phyloP scores from a whole-genome alignment of 2,888 invertebrate genomes.

The Dryadula phaetusa region DNA sequence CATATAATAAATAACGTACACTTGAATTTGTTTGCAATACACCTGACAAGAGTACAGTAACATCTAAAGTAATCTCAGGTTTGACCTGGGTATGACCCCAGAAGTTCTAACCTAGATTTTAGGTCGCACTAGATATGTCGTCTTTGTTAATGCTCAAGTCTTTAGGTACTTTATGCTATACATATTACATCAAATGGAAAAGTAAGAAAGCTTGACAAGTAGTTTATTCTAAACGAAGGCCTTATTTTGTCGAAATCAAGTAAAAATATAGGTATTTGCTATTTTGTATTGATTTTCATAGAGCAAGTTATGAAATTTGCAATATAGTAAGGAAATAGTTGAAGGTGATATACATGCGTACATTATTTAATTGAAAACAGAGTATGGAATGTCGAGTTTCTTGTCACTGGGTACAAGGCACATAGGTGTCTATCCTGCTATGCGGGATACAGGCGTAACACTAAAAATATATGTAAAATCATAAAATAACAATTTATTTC shows the following conservation, averaged over 20 bases:
- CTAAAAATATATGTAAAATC: no score
- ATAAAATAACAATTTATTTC: background rate
- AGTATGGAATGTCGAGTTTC: no score
- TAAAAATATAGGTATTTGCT: background rate
- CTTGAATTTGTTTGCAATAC: conserved; percentile 10
- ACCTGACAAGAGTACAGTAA: conserved; percentile 7
- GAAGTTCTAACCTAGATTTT: conserved; percentile 28
- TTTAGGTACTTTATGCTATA: conserved; percentile 8
- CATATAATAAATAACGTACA: conserved; percentile 1
- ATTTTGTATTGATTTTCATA: no score
- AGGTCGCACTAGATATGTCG: conserved; percentile 28
- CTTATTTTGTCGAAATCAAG: background rate
- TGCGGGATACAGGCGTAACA: no score
- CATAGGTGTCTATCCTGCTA: no score
- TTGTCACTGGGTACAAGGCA: no score
- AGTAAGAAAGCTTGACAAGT: background rate
- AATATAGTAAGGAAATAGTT: background rate
- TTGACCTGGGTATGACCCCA: conserved; percentile 22
- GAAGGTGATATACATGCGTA: no score
- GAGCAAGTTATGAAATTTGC: background rate
- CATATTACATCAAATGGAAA: background rate
- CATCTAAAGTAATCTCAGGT: conserved; percentile 22
- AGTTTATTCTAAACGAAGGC: background rate
- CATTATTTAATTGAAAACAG: no score
- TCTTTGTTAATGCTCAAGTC: conserved; percentile 22